Conservation (phyloP, 2,888 invertebrate genomes). For the Acronicta leporina region DNA sequence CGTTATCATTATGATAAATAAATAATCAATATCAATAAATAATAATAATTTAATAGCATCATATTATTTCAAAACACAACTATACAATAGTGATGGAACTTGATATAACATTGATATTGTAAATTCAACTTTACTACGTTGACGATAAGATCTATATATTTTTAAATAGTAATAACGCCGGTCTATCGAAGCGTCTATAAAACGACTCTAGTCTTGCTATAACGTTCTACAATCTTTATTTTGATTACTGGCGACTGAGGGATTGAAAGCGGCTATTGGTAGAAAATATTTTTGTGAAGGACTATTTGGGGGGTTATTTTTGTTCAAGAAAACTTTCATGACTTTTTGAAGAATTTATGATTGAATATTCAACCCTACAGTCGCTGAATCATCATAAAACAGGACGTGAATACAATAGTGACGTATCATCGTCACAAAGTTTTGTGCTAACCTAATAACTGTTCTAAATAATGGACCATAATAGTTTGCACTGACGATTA, state of each 20-base stretch:
- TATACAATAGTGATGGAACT: conserved; percentile 16
- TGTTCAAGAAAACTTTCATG: too few species aligned
- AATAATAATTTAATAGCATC: background rate
- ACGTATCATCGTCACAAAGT: conserved; percentile 34
- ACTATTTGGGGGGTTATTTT: too few species aligned
- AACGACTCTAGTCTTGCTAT: conserved; percentile 29
- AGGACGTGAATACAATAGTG: conserved; percentile 45
- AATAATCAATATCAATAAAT: conserved; percentile 8
- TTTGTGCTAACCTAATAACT: conserved; percentile 43
- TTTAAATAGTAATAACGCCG: conserved; percentile 26
- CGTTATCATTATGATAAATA: conserved; percentile 19
- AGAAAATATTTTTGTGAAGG: background rate
- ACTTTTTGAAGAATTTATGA: background rate
- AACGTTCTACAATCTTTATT: conserved; percentile 36
- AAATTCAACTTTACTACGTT: conserved; percentile 40
- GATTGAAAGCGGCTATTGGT: background rate
- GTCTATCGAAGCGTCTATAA: conserved; percentile 40
- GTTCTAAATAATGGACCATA: conserved; percentile 30
- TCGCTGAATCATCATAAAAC: conserved; percentile 27
- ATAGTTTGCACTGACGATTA: too few species aligned
- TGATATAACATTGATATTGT: conserved; percentile 37
- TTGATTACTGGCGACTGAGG: conserved; percentile 33
- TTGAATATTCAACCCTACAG: conserved; percentile 12
- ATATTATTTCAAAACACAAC: conserved; percentile 12
- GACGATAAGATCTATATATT: conserved; percentile 49